phyloP scores from a whole-genome alignment of 2,888 invertebrate species.

The Julus scanicus region DNA sequence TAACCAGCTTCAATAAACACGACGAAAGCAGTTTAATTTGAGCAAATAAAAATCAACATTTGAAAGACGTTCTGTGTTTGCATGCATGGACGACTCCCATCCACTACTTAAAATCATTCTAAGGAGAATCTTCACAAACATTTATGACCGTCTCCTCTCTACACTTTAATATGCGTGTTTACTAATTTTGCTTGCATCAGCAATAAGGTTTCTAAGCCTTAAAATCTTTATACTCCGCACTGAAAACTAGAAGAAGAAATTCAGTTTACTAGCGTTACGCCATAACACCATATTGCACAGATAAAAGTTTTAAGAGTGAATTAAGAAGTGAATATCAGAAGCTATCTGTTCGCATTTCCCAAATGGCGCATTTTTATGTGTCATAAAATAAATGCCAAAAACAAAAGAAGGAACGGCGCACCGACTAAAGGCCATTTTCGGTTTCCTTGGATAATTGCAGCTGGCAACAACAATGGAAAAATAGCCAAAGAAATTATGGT shows the following conservation, averaged over 20 bases:
- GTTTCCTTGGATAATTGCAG: slow-evolving; percentile 40
- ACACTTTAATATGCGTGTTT: neutral
- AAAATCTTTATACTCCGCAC: neutral
- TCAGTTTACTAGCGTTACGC: neutral
- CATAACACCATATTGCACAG: slow-evolving; percentile 8
- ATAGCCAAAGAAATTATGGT: slow-evolving; percentile 17
- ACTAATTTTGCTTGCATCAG: slow-evolving; percentile 24
- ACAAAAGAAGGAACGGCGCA: neutral
- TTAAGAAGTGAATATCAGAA: slow-evolving; percentile 45
- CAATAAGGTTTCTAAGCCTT: slow-evolving; percentile 6
- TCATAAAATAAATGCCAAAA: slow-evolving; percentile 44
- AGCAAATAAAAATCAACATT: neutral
- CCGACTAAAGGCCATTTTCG: neutral
- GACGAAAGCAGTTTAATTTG: neutral
- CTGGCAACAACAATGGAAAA: slow-evolving; percentile 38
- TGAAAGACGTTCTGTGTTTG: neutral
- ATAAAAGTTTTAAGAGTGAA: slow-evolving; percentile 45
- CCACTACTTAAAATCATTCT: neutral
- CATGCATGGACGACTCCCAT: neutral
- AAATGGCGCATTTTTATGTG: slow-evolving; percentile 42
- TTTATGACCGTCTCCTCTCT: neutral
- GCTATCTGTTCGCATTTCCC: slow-evolving; percentile 45
- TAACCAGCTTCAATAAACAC: neutral
- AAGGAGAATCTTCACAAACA: neutral
- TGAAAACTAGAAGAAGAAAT: neutral